Percentiles rank a stretch among this genome's conserved stretches.
Conservation (phyloP, 2,888 invertebrate genomes). For the Augiades crinisus region DNA sequence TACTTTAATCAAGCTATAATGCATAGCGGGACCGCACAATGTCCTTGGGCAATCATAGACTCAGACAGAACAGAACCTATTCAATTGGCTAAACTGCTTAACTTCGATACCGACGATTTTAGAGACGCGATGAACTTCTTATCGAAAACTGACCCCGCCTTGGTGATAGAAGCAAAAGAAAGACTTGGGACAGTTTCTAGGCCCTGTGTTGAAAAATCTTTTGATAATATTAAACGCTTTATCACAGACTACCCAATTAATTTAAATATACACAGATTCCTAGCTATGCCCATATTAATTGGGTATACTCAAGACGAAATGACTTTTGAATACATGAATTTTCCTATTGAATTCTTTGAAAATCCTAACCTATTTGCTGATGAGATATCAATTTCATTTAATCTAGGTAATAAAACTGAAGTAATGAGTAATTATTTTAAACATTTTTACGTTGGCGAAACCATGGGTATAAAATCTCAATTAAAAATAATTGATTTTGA, state of each 20-base stretch:
- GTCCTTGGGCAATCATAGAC: constrained; percentile 39
- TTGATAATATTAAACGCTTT: constrained; percentile 41
- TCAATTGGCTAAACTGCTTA: constrained; percentile 46
- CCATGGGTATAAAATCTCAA: constrained; percentile 30
- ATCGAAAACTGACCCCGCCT: constrained; percentile 34
- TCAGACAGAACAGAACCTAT: constrained; percentile 42
- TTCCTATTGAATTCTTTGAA: constrained; percentile 21
- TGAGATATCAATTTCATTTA: constrained; percentile 38
- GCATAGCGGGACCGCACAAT: constrained; percentile 49
- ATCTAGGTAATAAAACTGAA: constrained; percentile 19
- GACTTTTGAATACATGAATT: constrained; percentile 36
- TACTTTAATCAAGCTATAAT: constrained; percentile 51
- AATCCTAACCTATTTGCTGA: neutral
- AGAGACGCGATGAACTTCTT: constrained; percentile 45
- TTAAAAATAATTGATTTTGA: constrained; percentile 41
- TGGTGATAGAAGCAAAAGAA: constrained; percentile 38
- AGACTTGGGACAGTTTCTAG: constrained; percentile 35
- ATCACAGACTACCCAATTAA: constrained; percentile 37
- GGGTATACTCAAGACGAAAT: constrained; percentile 50
- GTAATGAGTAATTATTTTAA: constrained; percentile 36
- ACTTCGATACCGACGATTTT: constrained; percentile 35
- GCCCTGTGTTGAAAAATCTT: constrained; percentile 43
- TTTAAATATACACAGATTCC: constrained; percentile 33
- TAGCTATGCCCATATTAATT: constrained; percentile 40
- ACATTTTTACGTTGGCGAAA: constrained; percentile 47